Base-by-base conservation (phyloP, 2,113 vertebrate species). In the Egretta garzetta region DNA sequence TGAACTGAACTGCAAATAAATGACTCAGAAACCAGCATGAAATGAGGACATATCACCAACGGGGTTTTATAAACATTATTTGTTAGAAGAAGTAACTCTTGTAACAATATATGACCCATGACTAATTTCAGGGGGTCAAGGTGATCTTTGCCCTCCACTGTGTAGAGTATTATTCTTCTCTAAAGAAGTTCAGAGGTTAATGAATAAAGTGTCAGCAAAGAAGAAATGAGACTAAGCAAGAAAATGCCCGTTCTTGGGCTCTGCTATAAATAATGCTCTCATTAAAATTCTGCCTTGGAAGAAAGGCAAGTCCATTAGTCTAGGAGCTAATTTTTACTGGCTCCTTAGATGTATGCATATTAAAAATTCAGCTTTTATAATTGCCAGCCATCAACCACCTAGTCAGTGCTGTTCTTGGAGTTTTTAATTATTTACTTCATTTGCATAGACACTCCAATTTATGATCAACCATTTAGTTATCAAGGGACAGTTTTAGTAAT, bases 361-460 rank as follows among this genome's bases (percentile, higher is more conserved):
- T 98, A 98, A 98, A 98, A 98, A 98, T 98, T 97, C 98, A 98
- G 98, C 93, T 98, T 98, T 98, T 98, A 97, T 98, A 98, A 98
- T 98, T 98, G 98, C 98, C 97, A 98, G 97, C 97, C 98, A 98
- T 98, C 98, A 98, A 98, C 98, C 95, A 98, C 98, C 98, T 97
- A 98, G 98, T 98, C 98, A 98, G 97, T 97, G 97, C 96, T 98
- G 97, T 98, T 98, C 98, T 98, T 97, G 96, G 97, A 97, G 98
- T 86, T 98, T 98, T 98, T 98, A 98, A 98, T 98, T 98, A 98
- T 98, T 98, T 98, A 98, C 97, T 98, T 98, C 98, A 98, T 98
- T 98, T 98, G 98, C 98, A 98, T 98, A 98, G 98, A 98, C 98
- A 97, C 93, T 98, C 95, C 97, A 97, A 98, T 98, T 98, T 98